Evolutionary conservation across 2,888 invertebrate genomes (phyloP), one percentile per base, ranked within the genome.

Genomic region (Dastarcus helophoroides): DNA sequence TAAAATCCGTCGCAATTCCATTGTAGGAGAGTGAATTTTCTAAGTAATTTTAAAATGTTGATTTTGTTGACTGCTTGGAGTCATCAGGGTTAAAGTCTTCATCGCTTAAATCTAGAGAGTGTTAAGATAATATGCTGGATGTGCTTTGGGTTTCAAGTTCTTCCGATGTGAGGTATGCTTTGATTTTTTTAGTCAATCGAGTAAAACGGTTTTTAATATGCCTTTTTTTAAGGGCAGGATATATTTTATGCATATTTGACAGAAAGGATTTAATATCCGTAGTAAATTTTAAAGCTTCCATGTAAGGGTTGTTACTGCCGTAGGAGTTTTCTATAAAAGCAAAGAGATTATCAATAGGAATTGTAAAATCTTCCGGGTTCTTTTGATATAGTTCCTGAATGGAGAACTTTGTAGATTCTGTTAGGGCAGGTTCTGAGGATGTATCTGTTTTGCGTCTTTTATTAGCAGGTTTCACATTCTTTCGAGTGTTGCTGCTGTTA

Each of bases 1-100:
- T 31, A 26, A 14, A 33, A 26, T 14, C 31, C 29, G 22, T 38
- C 26, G 14, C 30, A 29, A 19, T 38, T 33, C 26, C 38, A 38
- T 22, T 38, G 32, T 7, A 29, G 4, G 3, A 27, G 8, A 31
- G 23, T 29, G 31, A 26, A 25, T 14, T n/a, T n/a, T n/a, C 8
- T 36, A 13, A 14, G 13, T 15, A 13, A n/a, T 9, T 6, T 13
- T 27, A 3, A 14, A 9, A 6, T 17, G 2, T 13, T 27, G 15
- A 13, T 16, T 12, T 16, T 16, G 3, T 10, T 17, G 27, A n/a
- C n/a, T n/a, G n/a, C n/a, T n/a, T n/a, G 6, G 17, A 27, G 17
- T 12, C 9, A n/a, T 27, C 17, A 7, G 27, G 19, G 6, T 14
- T 3, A 9, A 7, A 9, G 9, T 14, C 33, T 10, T 22, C 15